These are phyloP conservation scores for Melieria omissa DNA, from an alignment of 2,888 invertebrate species.

Conservation along the genomic window DNA sequence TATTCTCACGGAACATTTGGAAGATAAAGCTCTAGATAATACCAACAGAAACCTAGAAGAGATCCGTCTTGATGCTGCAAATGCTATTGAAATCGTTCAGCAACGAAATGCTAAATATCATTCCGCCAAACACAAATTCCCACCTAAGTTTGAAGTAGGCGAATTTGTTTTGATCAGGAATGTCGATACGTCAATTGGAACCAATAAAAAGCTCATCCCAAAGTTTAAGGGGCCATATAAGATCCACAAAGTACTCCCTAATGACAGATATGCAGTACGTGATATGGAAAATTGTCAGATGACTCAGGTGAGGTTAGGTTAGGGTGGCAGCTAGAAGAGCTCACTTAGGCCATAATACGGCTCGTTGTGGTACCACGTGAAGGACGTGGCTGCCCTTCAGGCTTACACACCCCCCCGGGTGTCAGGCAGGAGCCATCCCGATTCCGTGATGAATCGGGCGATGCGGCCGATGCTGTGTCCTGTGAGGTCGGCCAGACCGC, in stretches of 20 bases:
- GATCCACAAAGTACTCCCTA: constrained; percentile 12
- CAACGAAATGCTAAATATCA: constrained; percentile 1
- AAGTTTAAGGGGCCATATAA: constrained; percentile 24
- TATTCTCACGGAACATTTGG: no score
- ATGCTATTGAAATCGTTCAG: constrained; percentile 2
- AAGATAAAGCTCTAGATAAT: no score
- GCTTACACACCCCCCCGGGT: no score
- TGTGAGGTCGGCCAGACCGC: no score
- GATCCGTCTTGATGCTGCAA: background rate
- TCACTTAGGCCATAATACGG: no score
- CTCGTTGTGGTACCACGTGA: no score
- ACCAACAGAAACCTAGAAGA: background rate
- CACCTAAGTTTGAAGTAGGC: background rate
- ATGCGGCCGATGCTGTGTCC: no score
- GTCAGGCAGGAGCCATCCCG: no score
- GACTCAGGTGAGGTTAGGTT: no score
- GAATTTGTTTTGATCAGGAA: constrained; percentile 27
- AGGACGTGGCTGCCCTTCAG: no score
- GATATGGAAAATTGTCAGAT: constrained; percentile 29
- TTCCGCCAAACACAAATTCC: background rate
- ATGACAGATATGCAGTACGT: constrained; percentile 13
- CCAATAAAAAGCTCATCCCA: constrained; percentile 17
- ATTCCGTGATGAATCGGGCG: no score
- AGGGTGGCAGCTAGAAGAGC: no score
- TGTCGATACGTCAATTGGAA: constrained; percentile 14